Base-by-base conservation (phyloP, 2,797 vertebrate species). In the Hippopotamyrus pictus region DNA sequence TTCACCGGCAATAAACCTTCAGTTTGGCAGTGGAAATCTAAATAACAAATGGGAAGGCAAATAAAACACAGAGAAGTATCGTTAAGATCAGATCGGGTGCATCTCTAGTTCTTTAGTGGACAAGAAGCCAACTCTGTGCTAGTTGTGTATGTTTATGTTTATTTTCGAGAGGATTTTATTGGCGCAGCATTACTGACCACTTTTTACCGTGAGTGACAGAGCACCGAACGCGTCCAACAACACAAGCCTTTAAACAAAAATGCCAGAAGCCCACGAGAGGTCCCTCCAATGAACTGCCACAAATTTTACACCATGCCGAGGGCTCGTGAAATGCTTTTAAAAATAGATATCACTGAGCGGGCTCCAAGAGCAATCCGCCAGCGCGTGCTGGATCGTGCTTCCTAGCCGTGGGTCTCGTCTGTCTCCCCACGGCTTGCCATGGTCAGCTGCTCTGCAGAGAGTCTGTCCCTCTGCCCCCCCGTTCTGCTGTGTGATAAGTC, bases 321-420 rank as follows among this genome's bases (percentile, higher is more conserved):
- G 11, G 59, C n/a, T 86, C 54, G 11, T 73, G 33, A 73, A 89
- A 89, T 9, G 29, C 83, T 87, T 85, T 85, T 53, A 86, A 86
- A 89, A 87, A 46, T 29, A 65, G 50, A 86, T 86, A 54, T 51
- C 62, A 41, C 50, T n/a, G 73, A 48, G 44, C 59, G 14, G 50
- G 50, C 50, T 53, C 73, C 84, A 19, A 33, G 37, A 62, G 7
- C 8, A 5, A 25, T 73, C 46, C 0, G 33, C 4, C 37, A 87
- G 50, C n/a, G 6, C 29, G 0, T 33, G n/a, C 25, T 25, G 83
- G 83, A 53, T 51, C 22, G 12, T 9, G 4, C 83, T 51, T 85
- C 19, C 48, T 85, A 85, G 33, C 19, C 5, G n/a, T 51, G 50
- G 51, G 29, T n/a, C n/a, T 14, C 7, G 86, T 65, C 33, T 12